phyloP scores from a whole-genome alignment of 1,140 invertebrate genomes.

The Drosophila bocki region DNA sequence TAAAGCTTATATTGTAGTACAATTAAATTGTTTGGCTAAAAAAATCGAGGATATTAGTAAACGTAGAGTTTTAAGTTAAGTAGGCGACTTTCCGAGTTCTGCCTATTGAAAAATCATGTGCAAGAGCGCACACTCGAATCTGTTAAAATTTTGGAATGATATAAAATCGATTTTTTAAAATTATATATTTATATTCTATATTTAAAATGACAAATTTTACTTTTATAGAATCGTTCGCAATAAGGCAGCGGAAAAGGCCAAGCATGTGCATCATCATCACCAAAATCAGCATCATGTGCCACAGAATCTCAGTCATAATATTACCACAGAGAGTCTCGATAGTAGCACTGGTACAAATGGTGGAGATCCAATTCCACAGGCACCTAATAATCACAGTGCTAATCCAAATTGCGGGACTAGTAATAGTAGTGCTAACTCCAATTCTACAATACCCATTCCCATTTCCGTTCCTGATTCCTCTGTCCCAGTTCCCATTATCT shows the following conservation, averaged over 20 bases:
- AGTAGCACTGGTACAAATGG: conserved; percentile 61
- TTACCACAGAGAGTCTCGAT: conserved; percentile 84
- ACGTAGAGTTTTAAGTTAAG: background rate
- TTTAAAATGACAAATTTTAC: background rate
- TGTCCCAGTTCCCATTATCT: conserved; percentile 44
- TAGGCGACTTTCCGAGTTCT: background rate
- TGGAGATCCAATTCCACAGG: conserved; percentile 39
- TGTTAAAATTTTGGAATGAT: background rate
- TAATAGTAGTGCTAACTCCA: conserved; percentile 35
- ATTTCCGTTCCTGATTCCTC: conserved; percentile 26
- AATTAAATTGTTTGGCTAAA: too few relatives aligned
- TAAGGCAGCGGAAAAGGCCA: conserved; percentile 98
- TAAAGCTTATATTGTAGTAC: too few relatives aligned
- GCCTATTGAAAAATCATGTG: background rate
- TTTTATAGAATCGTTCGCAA: conserved; percentile 95
- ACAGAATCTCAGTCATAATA: conserved; percentile 71
- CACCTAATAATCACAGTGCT: background rate
- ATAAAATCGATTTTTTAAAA: background rate
- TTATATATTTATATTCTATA: too few relatives aligned
- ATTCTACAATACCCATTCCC: conserved; percentile 87
- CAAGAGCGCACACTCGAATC: background rate
- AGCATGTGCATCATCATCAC: conserved; percentile 93
- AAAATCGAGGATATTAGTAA: background rate
- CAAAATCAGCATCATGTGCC: conserved; percentile 84
- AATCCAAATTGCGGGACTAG: conserved; percentile 19